A percentile compares a stretch with the other conserved stretches of the same genome.
These are phyloP conservation scores for Maniola hyperantus DNA, from an alignment of 2,888 invertebrate genomes.

Conservation along the genomic window DNA sequence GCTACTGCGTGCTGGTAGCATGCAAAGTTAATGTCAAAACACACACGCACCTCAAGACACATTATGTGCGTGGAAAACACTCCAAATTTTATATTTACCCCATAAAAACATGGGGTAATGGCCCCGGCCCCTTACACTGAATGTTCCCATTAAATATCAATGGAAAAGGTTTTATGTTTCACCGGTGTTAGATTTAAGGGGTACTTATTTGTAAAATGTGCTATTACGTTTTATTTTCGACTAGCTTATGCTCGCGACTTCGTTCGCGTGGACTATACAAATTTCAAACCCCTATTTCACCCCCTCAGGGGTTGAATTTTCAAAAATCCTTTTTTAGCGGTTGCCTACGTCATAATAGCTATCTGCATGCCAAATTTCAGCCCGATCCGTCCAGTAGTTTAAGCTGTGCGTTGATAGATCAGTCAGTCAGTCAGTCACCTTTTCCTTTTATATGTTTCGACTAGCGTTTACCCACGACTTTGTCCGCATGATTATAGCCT, in stretches of 20 bases:
- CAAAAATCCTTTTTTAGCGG: too few relatives aligned
- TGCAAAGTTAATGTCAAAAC: conserved; percentile 8
- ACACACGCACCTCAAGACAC: conserved; percentile 6
- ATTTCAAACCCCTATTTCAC: too few relatives aligned
- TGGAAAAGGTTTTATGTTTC: not conserved
- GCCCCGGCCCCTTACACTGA: not conserved
- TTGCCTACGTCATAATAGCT: too few relatives aligned
- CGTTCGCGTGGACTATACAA: too few relatives aligned
- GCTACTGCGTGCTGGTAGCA: not conserved
- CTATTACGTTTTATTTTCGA: not conserved
- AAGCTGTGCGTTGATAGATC: too few relatives aligned
- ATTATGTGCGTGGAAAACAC: conserved; percentile 9
- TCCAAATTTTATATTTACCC: conserved; percentile 12
- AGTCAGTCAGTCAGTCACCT: too few relatives aligned
- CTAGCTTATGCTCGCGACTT: not conserved
- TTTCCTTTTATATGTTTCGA: too few relatives aligned
- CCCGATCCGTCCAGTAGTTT: too few relatives aligned
- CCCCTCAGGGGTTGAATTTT: not conserved
- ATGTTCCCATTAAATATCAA: conserved; percentile 10
- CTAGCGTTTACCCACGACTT: too few relatives aligned
- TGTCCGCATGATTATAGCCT: too few relatives aligned
- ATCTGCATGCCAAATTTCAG: too few relatives aligned
- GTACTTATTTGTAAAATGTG: not conserved
- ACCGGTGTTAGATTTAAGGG: conserved; percentile 5
- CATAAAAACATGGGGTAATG: conserved; percentile 9